Base-by-base conservation (phyloP, 2,113 vertebrate genomes). In the Oncorhynchus keta region DNA sequence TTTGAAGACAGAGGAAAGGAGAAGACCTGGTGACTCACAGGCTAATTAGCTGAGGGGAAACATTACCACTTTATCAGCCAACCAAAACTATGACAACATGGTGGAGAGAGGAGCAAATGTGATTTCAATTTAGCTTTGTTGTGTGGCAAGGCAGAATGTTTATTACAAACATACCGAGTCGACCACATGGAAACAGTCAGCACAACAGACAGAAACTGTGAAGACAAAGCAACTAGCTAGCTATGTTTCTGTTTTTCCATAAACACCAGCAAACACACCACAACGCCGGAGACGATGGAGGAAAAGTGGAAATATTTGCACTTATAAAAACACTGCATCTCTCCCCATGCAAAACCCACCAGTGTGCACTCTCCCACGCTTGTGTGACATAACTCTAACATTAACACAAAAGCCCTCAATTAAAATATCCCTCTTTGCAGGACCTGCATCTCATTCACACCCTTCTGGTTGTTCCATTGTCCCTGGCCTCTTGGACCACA, bases 211-310 rank as follows among this genome's bases (percentile, higher is more conserved):
- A 70, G 32, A 22, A 67, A 79, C 45, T 73, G 48, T 73, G 48
- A 48, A 68, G 79, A 76, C 55, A 76, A 72, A 75, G 84, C 35
- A 76, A n/a, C 70, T 62, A 0, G 3, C 75, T 74, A 80, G 74
- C 68, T 81, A 0, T 2, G 68, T 74, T 81, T 74, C 61, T 81
- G 85, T 86, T 88, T 81, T 79, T 77, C 81, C 81, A 88, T 87
- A 85, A 91, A 86, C 87, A 86, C 67, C 16, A 78, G 49, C 49
- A 85, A 20, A 78, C 14, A 73, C 67, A 85, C 77, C 86, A 88
- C 82, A 87, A 82, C 77, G 77, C 39, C 24, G 16, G 8, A 13
- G 48, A 12, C 8, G 24, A 67, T 59, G 74, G 45, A 76, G 82
- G 68, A 76, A 80, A 78, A 76, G 81, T 72, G 71, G 75, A 89